Evolutionary conservation across 2,888 invertebrate species (phyloP).

Genomic region (Drosophila picticornis): DNA sequence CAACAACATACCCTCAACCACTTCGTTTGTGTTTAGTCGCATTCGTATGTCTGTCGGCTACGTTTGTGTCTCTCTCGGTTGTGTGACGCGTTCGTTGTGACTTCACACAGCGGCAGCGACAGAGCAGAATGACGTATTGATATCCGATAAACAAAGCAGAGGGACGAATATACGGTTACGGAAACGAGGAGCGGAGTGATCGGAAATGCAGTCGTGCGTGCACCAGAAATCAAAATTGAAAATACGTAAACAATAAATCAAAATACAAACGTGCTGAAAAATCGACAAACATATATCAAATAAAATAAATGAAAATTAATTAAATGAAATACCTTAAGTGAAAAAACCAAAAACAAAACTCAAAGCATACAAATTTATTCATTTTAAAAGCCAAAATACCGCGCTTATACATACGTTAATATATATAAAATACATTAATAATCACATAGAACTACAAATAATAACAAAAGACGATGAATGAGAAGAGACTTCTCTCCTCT

Average conservation of each 20-base stretch:
- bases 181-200: not conserved
- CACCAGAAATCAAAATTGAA: slow-evolving; percentile 20
- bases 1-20: slow-evolving; percentile 38
- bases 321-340: slow-evolving; percentile 6
- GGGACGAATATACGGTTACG: slow-evolving; percentile 1
- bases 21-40: slow-evolving; percentile 50
- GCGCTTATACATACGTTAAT: not conserved
- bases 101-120: slow-evolving; percentile 22
- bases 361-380: not conserved
- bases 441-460: not conserved
- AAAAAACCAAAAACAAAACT: not conserved
- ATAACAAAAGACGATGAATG: not conserved
- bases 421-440: not conserved
- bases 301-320: not conserved
- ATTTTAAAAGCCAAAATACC: not conserved
- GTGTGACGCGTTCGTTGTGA: slow-evolving; percentile 65
- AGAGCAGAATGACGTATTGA: slow-evolving; percentile 53
- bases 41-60: slow-evolving; percentile 74
- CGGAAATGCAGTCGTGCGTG: slow-evolving; percentile 26
- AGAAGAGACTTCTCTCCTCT: not conserved
- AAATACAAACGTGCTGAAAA: slow-evolving; percentile 26
- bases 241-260: slow-evolving; percentile 23
- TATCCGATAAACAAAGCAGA: slow-evolving; percentile 10
- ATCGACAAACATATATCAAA: slow-evolving; percentile 2
- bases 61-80: slow-evolving; percentile 73